Evolutionary conservation across 1,140 invertebrate genomes (phyloP), one percentile per base, ranked within the genome.

Genomic region (Achatina immaculata): DNA sequence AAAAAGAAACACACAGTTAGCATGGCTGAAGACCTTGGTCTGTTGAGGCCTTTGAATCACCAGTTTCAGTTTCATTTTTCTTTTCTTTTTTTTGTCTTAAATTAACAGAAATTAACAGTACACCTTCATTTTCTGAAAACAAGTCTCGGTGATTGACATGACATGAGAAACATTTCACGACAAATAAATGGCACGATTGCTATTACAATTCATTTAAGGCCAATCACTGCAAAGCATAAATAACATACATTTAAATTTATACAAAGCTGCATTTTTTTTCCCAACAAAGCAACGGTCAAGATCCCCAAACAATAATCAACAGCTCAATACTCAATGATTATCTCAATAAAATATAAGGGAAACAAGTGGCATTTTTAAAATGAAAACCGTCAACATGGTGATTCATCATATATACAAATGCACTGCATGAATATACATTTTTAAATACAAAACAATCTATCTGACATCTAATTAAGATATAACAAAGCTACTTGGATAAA

Each of bases 401-500:
- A 73, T 73, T 73, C 71, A 73, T 73, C 68, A 69, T 69, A 69
- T 38, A 69, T 69, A 69, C 36, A 69, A 40, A 68, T 11, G n/a
- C n/a, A n/a, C n/a, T n/a, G n/a, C n/a, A n/a, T n/a, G n/a, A n/a
- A n/a, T n/a, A n/a, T n/a, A n/a, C n/a, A n/a, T n/a, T n/a, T n/a
- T n/a, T n/a, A n/a, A n/a, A n/a, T n/a, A n/a, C n/a, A n/a, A n/a
- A n/a, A n/a, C n/a, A n/a, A n/a, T n/a, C n/a, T n/a, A n/a, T n/a
- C n/a, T n/a, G n/a, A n/a, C n/a, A n/a, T n/a, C n/a, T n/a, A n/a
- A n/a, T n/a, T n/a, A n/a, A n/a, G n/a, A n/a, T n/a, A n/a, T n/a
- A n/a, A n/a, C n/a, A n/a, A n/a, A n/a, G n/a, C n/a, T n/a, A n/a
- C n/a, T n/a, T n/a, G n/a, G n/a, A n/a, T n/a, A n/a, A n/a, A n/a